phyloP scores from a whole-genome alignment of 2,113 vertebrate genomes.

The Chloebia gouldiae region DNA sequence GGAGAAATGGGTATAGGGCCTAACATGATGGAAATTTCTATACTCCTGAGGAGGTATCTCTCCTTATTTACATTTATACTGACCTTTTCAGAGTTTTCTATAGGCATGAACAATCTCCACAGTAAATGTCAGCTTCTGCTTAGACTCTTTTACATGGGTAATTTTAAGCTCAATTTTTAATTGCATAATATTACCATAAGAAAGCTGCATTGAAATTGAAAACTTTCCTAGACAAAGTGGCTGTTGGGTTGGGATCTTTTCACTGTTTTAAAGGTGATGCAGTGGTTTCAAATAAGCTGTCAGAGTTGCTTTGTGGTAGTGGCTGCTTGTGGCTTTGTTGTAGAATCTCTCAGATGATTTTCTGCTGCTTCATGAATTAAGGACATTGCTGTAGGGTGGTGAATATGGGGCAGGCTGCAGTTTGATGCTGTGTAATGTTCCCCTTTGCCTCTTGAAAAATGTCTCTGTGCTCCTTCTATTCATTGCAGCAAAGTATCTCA shows the following conservation, averaged over 20 bases:
- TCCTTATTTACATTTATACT: neutral
- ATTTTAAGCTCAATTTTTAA: slow-evolving; percentile 15
- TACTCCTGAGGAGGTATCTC: neutral
- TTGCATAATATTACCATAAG: neutral
- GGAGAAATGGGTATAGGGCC: neutral
- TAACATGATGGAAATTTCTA: neutral
- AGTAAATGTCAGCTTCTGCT: slow-evolving; percentile 24
- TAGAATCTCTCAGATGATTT: neutral
- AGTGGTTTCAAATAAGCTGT: neutral
- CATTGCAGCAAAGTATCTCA: neutral
- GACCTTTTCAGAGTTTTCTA: slow-evolving; percentile 17
- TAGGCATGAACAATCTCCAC: neutral
- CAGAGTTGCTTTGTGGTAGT: neutral
- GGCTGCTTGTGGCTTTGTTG: neutral
- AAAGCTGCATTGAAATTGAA: neutral
- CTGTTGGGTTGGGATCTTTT: neutral
- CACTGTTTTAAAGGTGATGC: rapidly evolving
- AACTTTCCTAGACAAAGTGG: neutral
- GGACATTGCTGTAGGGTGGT: neutral
- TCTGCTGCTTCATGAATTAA: neutral
- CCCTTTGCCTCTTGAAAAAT: neutral
- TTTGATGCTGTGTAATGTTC: neutral
- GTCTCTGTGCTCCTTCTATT: neutral
- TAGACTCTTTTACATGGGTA: neutral
- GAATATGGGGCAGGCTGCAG: neutral